These are phyloP conservation scores for Seira ritae DNA, from an alignment of 2,888 invertebrate genomes.

Conservation along the genomic window DNA sequence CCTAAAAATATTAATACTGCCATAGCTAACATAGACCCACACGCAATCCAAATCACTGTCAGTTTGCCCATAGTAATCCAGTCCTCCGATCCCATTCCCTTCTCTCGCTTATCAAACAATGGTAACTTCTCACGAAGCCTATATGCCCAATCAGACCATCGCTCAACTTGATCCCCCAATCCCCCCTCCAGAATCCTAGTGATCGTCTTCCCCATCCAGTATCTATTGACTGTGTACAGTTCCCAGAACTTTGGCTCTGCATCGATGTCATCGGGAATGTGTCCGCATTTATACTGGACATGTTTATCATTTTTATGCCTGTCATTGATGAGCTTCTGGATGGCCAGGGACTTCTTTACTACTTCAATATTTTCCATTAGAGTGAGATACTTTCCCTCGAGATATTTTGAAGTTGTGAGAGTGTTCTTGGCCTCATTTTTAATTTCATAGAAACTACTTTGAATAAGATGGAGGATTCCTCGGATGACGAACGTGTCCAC, in stretches of 20 bases:
- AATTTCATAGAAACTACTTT: not conserved
- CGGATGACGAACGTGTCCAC: not conserved
- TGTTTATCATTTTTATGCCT: not conserved
- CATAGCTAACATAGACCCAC: too few relatives aligned
- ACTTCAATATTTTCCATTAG: not conserved
- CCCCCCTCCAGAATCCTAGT: not conserved
- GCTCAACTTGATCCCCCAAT: not conserved
- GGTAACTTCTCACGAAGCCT: too few relatives aligned
- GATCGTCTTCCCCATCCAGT: constrained; percentile 31
- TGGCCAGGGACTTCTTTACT: not conserved
- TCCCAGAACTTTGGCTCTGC: not conserved
- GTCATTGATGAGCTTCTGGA: not conserved
- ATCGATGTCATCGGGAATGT: not conserved
- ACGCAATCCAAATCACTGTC: too few relatives aligned
- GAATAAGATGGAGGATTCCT: not conserved
- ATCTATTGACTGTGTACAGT: not conserved
- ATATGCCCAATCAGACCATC: not conserved
- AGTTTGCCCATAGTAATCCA: too few relatives aligned
- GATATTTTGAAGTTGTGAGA: not conserved
- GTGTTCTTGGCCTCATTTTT: not conserved
- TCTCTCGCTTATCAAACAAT: too few relatives aligned
- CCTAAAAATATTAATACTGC: too few relatives aligned
- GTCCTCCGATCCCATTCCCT: too few relatives aligned
- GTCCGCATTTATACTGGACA: too few relatives aligned
- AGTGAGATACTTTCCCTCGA: not conserved